Percentiles rank a stretch among this genome's conserved stretches.
Conservation (phyloP, 2,888 invertebrate genomes). For the Scrobipalpa costella region DNA sequence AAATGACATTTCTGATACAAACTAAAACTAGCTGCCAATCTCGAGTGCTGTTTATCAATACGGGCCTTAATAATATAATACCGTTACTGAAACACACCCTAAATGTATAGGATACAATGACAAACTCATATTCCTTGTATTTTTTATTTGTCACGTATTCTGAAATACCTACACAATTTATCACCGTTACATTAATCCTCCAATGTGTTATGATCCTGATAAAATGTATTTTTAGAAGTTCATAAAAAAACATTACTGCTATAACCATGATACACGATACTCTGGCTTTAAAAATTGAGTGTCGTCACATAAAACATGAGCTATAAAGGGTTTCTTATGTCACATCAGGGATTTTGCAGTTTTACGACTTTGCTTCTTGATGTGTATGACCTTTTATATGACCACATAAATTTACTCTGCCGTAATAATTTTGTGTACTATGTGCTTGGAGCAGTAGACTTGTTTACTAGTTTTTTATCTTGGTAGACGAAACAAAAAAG, state of each 20-base stretch:
- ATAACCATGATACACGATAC: conserved; percentile 13
- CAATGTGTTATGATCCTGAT: background rate
- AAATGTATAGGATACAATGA: no score
- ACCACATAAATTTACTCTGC: conserved; percentile 11
- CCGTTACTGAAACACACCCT: no score
- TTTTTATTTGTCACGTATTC: no score
- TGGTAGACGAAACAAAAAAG: no score
- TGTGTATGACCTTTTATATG: conserved; percentile 21
- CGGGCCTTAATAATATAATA: no score
- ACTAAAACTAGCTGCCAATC: no score
- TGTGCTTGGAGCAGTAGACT: no score
- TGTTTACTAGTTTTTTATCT: no score
- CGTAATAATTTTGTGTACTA: background rate
- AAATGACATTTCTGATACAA: no score
- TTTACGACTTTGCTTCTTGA: conserved; percentile 20
- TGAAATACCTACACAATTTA: background rate
- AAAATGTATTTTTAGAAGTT: background rate
- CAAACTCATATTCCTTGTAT: no score
- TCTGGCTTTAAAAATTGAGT: conserved; percentile 17
- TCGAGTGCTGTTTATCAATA: no score
- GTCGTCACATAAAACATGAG: conserved; percentile 17
- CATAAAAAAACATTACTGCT: conserved; percentile 16
- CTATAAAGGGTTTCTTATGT: conserved; percentile 18
- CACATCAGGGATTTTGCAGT: conserved; percentile 17
- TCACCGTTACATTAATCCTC: background rate